Base-by-base conservation (phyloP, 1,140 invertebrate genomes). In the Drosophila fuyamai region DNA sequence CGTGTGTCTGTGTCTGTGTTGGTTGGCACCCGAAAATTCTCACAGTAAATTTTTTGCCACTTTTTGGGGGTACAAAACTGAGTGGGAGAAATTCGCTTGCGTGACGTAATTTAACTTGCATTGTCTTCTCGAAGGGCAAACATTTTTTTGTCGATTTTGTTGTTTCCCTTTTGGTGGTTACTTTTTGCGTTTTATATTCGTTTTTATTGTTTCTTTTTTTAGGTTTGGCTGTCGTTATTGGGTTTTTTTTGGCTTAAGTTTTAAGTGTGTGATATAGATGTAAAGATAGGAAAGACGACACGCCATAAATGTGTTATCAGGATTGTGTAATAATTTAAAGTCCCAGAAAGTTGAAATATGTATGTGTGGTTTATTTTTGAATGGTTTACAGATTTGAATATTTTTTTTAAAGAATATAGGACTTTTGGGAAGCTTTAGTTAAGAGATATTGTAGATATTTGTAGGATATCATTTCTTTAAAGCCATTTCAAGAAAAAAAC, bases 21-120 rank as follows among this genome's bases (percentile, higher is more conserved):
- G 50, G 35, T 23, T 36, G 51, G 67, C 63, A 35, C 50, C 63
- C 68, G 14, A 51, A 61, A 77, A 75, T 84, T 88, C 80, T 71
- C 84, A 89, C 83, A 88, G 73, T 84, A 77, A 68, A 79, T 79
- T 29, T 16, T 27, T 57, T 16, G 10, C n/a, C 47, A 43, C 29
- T 46, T 68, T 47, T 68, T 36, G 32, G 40, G 27, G 18, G 14
- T 12, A 18, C 13, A 4, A 41, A 36, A 54, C 27, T n/a, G 13
- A 16, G 57, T 38, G 18, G 10, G 40, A 10, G n/a, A 18, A 32
- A 5, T 38, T 78, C 65, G 75, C 43, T 40, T 40, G 78, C 82
- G 41, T 81, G 78, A 66, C 74, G 75, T 79, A 86, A 86, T 85
- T 76, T 86, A 77, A 89, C 61, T 67, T 88, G 84, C 80, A 89